Evolutionary conservation across 2,888 invertebrate species (phyloP).

Genomic region (Sericinus montela): DNA sequence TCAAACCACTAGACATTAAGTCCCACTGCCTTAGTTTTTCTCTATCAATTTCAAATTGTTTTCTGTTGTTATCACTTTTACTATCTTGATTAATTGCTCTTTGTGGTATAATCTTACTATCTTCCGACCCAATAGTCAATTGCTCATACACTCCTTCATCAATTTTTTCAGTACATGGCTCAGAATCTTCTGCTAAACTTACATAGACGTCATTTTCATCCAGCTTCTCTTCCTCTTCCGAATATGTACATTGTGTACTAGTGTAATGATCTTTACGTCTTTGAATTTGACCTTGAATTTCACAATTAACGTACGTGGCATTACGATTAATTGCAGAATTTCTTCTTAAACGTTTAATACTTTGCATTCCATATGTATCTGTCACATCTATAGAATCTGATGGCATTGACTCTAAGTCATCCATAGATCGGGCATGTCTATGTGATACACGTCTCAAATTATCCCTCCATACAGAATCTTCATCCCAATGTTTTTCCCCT

Average conservation of each 20-base stretch:
- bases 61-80: conserved; percentile 40
- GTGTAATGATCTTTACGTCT: conserved; percentile 47
- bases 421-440: conserved; percentile 89
- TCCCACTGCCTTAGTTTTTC: conserved; percentile 94
- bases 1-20: conserved; percentile 90
- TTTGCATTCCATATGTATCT: conserved; percentile 57
- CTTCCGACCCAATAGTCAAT: conserved; percentile 59
- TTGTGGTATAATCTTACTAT: conserved; percentile 28
- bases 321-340: conserved; percentile 77
- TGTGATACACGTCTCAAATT: conserved; percentile 88
- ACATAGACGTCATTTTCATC: conserved; percentile 77
- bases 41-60: conserved; percentile 85
- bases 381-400: conserved; percentile 40
- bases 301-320: conserved; percentile 89
- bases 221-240: conserved; percentile 46
- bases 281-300: conserved; percentile 73
- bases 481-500: conserved; percentile 89
- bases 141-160: conserved; percentile 81
- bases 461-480: conserved; percentile 90
- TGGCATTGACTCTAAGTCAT: conserved; percentile 83
- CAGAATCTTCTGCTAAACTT: conserved; percentile 60
- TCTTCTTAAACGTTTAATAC: conserved; percentile 67
- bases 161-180: conserved; percentile 38
- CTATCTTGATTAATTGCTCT: conserved; percentile 22
- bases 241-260: conserved; percentile 33